Evolutionary conservation across 2,797 vertebrate genomes (phyloP), one percentile per base, ranked within the genome.

Genomic region (Echeneis naucrates): DNA sequence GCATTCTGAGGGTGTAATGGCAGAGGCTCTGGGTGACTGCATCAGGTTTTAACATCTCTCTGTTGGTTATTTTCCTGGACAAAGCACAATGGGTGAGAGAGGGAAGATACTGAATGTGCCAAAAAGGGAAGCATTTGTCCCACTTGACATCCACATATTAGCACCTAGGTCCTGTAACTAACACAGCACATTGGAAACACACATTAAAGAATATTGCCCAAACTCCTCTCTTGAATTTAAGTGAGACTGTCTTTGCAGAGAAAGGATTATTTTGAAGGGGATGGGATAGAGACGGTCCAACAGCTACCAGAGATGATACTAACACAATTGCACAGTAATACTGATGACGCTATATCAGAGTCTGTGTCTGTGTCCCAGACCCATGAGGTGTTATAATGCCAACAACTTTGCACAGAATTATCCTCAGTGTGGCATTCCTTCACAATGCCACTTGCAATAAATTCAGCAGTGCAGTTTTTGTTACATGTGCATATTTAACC

Each of bases 41-140:
- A 88, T 88, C 80, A 81, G 77, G 72, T 75, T 84, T 88, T 88
- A 85, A 81, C 88, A 85, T 90, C 64, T 65, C 53, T 78, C 77
- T 61, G 60, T 7, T 71, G 72, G 42, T 70, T 81, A 77, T 81
- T 80, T 83, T 72, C 80, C 50, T 58, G 30, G 70, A 67, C 37
- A 66, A 35, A 52, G 56, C 33, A 81, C 75, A 80, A 77, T 58
- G 44, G 71, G 42, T 8, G n/a, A 72, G 14, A 68, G 64, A 50
- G 26, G 35, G 61, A 72, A 83, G 84, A 84, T 88, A 89, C 84
- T 83, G 68, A 82, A 78, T 61, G 44, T 63, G 51, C 66, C 2
- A 27, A 74, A 64, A 74, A 55, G 32, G 66, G 61, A 78, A 79
- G 68, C 65, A 70, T 82, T 82, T 80, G 67, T 85, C 68, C 69